Base-by-base conservation (phyloP, 2,888 invertebrate genomes). In the Terebella lapidaria region DNA sequence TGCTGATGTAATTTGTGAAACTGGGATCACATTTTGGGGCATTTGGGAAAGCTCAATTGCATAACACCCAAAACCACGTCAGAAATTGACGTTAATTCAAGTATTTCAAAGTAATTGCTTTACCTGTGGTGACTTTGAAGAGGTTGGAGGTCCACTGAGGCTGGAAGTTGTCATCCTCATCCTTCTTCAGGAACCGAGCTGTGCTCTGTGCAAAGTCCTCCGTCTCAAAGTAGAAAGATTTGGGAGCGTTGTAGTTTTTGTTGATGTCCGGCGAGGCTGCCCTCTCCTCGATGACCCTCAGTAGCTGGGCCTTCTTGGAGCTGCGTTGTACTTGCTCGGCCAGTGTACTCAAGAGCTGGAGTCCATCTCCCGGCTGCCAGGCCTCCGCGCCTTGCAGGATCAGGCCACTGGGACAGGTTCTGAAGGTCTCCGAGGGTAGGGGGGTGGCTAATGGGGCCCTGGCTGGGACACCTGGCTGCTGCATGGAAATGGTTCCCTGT, bases 221-320 rank as follows among this genome's bases (percentile, higher is more conserved):
- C 55, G 22, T 49, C 24, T 51, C 52, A 42, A 57, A 60, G 25
- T 26, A 35, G 3, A 27, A 42, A n/a, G 57, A 28, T 52, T 57
- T 65, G 26, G 65, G 67, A 18, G 56, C 63, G 35, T 65, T 67
- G 57, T 67, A 67, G 52, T 61, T 60, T 18, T 29, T 28, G 42
- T 55, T 61, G n/a, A 67, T 49, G 47, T 67, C 67, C 1, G 62
- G 58, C 2, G 64, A 61, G 27, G 56, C 10, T 5, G 4, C 4
- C 35, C 30, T 25, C n/a, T 35, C 42, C 42, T 35, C 42, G n/a
- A n/a, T n/a, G n/a, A n/a, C 15, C 15, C 15, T 35, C 42, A 15
- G 42, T 24, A 52, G 53, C n/a, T 22, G 26, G 53, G 18, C 26
- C n/a, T n/a, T 20, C 5, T 15, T 15, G 28, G 3, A 20, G 54